Conservation (phyloP, 53 echinoderm and acorn worm genomes). For the Zoroaster sp. region DNA sequence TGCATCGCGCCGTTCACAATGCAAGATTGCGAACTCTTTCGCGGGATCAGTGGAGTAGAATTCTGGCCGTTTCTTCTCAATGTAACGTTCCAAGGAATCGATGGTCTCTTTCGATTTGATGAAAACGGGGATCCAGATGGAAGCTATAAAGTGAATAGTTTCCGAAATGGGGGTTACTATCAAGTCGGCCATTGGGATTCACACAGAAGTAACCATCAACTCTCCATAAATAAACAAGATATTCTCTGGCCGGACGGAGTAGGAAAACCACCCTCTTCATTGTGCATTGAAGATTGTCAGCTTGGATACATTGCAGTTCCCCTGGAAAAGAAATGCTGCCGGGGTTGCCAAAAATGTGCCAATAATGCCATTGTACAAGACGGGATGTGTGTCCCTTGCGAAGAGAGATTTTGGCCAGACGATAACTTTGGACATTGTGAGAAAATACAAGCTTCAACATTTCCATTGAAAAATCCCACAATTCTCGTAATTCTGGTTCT, state of each 20-base stretch:
- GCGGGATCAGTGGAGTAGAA: slow-evolving; percentile 3
- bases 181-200: slow-evolving; percentile 26
- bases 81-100: slow-evolving; percentile 22
- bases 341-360: slow-evolving; percentile 33
- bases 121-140: slow-evolving; percentile 34
- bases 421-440: slow-evolving; percentile 15
- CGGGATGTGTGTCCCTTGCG: neutral
- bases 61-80: slow-evolving; percentile 3
- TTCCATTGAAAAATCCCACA: neutral
- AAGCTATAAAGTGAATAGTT: neutral
- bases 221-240: neutral
- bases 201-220: neutral
- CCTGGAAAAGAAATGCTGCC: slow-evolving; percentile 42
- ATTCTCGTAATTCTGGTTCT: neutral
- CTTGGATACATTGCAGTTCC: slow-evolving; percentile 31
- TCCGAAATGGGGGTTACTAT: slow-evolving; percentile 9
- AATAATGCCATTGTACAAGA: slow-evolving; percentile 23
- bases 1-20: slow-evolving; percentile 25
- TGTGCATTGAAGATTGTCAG: slow-evolving; percentile 1
- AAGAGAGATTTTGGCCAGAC: slow-evolving; percentile 16
- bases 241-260: slow-evolving; percentile 23
- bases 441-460: neutral
- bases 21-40: neutral
- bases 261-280: neutral
- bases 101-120: slow-evolving; percentile 26